Evolutionary conservation across 2,113 vertebrate species (phyloP).

Genomic region (Haliaeetus leucogaster): DNA sequence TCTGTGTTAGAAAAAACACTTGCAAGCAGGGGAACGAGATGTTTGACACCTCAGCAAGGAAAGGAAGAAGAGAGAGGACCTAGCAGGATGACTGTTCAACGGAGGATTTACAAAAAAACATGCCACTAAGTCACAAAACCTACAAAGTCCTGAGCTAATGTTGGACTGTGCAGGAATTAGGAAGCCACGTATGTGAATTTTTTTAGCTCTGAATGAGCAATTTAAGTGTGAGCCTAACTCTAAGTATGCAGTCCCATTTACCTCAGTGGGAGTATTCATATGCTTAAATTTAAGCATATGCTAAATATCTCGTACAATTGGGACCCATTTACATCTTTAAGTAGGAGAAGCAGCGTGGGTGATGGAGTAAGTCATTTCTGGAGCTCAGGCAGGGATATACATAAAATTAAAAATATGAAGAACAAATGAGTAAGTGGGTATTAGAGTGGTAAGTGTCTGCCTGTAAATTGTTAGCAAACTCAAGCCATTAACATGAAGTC

Average conservation of each 20-base stretch:
- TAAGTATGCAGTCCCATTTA: background rate
- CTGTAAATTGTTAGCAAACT: conserved; percentile 23
- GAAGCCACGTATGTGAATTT: background rate
- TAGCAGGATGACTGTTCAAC: background rate
- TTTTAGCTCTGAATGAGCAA: background rate
- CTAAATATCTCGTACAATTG: conserved; percentile 1
- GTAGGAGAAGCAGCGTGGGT: conserved; percentile 4
- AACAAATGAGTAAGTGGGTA: background rate
- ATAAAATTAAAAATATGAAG: conserved; percentile 8
- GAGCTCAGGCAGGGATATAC: background rate
- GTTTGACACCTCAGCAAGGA: background rate
- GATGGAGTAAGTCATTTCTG: conserved; percentile 31
- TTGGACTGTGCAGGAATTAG: background rate
- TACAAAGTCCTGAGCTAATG: background rate
- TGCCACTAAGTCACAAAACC: background rate
- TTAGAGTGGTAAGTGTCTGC: background rate
- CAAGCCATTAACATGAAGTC: background rate
- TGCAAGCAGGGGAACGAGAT: background rate
- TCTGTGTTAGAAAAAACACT: background rate
- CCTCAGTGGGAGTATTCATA: background rate
- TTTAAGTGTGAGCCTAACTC: background rate
- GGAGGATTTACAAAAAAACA: background rate
- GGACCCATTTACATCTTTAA: conserved; percentile 27
- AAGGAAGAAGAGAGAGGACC: background rate
- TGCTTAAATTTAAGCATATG: background rate